Evolutionary conservation across 2,888 invertebrate genomes (phyloP).

Genomic region (Cantharis rustica): DNA sequence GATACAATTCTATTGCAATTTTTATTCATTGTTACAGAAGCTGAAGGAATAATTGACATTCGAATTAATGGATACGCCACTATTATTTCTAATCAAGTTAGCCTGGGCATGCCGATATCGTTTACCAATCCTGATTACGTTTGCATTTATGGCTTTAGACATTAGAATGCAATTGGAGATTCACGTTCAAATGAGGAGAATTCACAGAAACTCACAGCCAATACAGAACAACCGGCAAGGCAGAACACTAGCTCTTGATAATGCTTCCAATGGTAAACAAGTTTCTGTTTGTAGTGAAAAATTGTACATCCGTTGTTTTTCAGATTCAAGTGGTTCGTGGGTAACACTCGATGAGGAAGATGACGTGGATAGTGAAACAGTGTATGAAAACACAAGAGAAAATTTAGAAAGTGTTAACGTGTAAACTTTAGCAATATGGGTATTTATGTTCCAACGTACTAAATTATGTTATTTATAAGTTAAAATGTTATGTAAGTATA

Average conservation of each 20-base stretch:
- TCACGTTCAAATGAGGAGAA: constrained; percentile 60
- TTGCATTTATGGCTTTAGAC: constrained; percentile 70
- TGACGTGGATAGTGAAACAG: constrained; percentile 17
- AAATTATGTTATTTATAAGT: neutral
- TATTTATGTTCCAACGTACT: neutral
- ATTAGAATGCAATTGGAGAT: constrained; percentile 71
- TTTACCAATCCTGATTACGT: constrained; percentile 68
- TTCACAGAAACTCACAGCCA: constrained; percentile 33
- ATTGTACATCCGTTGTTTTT: neutral
- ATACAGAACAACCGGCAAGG: constrained; percentile 11
- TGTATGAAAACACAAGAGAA: neutral
- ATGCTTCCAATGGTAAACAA: neutral
- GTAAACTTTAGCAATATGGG: neutral
- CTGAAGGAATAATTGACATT: neutral
- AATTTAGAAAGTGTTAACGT: neutral
- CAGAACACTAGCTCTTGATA: neutral
- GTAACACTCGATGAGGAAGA: constrained; percentile 27
- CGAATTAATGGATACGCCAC: constrained; percentile 36
- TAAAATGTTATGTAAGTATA: neutral
- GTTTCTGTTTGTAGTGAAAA: neutral
- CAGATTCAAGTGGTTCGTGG: constrained; percentile 32
- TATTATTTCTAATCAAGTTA: constrained; percentile 71
- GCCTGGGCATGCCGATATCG: constrained; percentile 73
- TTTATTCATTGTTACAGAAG: neutral
- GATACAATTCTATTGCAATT: no score